Percentiles rank a stretch among this genome's conserved stretches.
These are phyloP conservation scores for Cosmia trapezina DNA, from an alignment of 2,888 invertebrate genomes.

Conservation along the genomic window DNA sequence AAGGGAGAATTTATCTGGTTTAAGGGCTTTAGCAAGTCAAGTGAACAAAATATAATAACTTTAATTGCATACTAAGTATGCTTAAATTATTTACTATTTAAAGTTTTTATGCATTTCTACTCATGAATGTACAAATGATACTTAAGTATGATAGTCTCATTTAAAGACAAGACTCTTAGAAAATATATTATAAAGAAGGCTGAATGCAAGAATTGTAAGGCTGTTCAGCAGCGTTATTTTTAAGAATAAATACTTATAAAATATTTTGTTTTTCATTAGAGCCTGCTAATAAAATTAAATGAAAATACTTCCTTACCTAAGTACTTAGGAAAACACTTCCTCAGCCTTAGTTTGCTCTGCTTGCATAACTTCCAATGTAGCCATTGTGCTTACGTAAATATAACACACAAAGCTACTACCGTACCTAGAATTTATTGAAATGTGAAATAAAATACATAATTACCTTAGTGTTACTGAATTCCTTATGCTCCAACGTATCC, in stretches of 20 bases:
- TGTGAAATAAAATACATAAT: conserved; percentile 38
- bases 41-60: conserved; percentile 64
- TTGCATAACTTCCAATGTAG: background rate
- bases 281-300: background rate
- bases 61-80: conserved; percentile 24
- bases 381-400: background rate
- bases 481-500: conserved; percentile 63
- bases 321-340: background rate
- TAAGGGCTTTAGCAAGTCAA: conserved; percentile 90
- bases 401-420: background rate
- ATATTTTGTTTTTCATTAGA: conserved; percentile 6
- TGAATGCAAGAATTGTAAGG: conserved; percentile 38
- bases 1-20: conserved; percentile 93
- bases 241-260: conserved; percentile 39
- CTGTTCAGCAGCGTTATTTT: conserved; percentile 29
- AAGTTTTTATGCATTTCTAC: conserved; percentile 30
- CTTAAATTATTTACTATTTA: conserved; percentile 59
- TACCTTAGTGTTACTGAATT: conserved; percentile 74
- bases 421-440: background rate
- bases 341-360: background rate
- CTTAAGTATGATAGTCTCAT: conserved; percentile 27
- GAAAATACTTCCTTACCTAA: background rate
- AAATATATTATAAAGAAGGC: conserved; percentile 33
- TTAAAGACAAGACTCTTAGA: conserved; percentile 13
- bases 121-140: conserved; percentile 42